Evolutionary conservation across 2,888 invertebrate species (phyloP).

Genomic region (Chirona hameri): DNA sequence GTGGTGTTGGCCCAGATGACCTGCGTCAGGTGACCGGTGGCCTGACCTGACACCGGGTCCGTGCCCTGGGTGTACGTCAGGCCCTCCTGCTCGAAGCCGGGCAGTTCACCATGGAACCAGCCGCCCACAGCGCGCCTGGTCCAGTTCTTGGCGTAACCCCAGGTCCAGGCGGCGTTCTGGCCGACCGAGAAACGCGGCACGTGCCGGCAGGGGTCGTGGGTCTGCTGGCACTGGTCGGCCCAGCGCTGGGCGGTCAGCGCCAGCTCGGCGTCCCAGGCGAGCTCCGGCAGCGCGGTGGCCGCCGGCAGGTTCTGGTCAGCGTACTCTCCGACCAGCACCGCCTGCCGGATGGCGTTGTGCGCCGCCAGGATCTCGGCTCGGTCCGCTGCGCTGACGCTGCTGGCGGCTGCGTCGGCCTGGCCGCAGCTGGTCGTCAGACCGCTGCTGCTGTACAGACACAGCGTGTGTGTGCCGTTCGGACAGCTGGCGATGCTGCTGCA

Average conservation of each 20-base stretch:
- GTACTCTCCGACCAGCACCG: not conserved
- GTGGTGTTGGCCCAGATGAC: conserved; percentile 6
- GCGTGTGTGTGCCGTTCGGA: not conserved
- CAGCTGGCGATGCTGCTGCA: not conserved
- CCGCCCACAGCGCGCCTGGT: not conserved
- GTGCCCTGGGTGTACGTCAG: not conserved
- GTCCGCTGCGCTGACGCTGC: not conserved
- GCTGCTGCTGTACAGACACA: not conserved
- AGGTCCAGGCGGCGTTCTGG: conserved; percentile 33
- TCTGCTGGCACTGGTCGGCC: conserved; percentile 72
- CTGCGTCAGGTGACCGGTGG: conserved; percentile 1
- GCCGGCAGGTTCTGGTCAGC: not conserved
- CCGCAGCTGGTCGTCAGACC: not conserved
- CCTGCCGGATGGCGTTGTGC: not conserved
- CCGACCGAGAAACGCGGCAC: conserved; percentile 33
- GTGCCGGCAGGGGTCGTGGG: conserved; percentile 60
- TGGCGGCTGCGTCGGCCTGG: not conserved
- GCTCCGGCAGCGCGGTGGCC: conserved; percentile 24
- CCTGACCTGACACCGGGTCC: not conserved
- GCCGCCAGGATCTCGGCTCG: not conserved
- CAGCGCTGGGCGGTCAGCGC: conserved; percentile 76
- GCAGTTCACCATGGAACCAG: not conserved
- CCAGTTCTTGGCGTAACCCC: not conserved
- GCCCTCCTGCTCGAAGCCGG: not conserved
- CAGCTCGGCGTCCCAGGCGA: conserved; percentile 81